Percentiles rank a stretch among this genome's conserved stretches.
phyloP scores from a whole-genome alignment of 35 echinoderm and acorn worm genomes.

The Apostichopus parvimensis region DNA sequence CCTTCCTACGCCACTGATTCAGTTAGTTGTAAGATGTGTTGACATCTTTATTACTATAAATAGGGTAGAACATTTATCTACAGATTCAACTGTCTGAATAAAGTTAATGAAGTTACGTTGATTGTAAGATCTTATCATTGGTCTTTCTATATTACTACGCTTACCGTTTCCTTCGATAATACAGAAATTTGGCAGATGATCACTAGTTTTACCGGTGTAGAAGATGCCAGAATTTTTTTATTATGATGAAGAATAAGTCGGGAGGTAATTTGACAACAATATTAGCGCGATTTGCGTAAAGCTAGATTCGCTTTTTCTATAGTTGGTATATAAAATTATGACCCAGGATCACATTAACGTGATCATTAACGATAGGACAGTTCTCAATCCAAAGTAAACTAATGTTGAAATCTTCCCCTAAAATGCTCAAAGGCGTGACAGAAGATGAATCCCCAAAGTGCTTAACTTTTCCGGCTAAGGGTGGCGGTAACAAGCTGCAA shows the following conservation, averaged over 20 bases:
- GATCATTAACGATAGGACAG: not conserved
- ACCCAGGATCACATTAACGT: not conserved
- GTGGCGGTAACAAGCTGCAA: constrained; percentile 20
- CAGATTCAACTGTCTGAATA: not conserved
- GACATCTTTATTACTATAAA: not conserved
- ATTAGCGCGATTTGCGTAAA: not conserved
- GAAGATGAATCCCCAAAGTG: constrained; percentile 3
- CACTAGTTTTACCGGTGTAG: not conserved
- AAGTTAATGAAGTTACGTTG: constrained; percentile 26
- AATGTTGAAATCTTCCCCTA: not conserved
- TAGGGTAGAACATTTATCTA: not conserved
- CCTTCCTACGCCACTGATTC: too few species aligned
- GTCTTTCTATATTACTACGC: constrained; percentile 11
- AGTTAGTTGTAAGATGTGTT: constrained; percentile 8
- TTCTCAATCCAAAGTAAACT: not conserved
- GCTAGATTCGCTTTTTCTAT: not conserved
- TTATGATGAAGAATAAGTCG: not conserved
- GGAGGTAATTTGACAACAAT: not conserved
- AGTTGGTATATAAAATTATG: not conserved
- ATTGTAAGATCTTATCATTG: not conserved
- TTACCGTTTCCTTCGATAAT: constrained; percentile 3
- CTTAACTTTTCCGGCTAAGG: not conserved
- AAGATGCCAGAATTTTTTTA: not conserved
- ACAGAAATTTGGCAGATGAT: not conserved
- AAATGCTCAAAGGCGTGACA: not conserved